A percentile compares a stretch with the other conserved stretches of the same genome.
These are phyloP conservation scores for Apodemia mormo DNA, from an alignment of 2,888 invertebrate genomes.

Conservation along the genomic window DNA sequence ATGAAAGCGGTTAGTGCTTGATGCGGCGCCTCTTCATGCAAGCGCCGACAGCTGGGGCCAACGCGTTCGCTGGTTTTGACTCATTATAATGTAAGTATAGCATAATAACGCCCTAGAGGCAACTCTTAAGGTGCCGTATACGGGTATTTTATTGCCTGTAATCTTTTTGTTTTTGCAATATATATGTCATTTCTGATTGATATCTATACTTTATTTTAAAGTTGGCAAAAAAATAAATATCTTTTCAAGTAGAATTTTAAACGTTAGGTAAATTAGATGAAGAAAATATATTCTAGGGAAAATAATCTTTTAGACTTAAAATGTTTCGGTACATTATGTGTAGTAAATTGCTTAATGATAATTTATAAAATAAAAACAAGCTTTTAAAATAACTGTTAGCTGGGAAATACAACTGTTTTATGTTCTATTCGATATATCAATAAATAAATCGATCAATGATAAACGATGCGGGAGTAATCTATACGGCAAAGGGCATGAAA, in stretches of 20 bases:
- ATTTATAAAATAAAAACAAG: too few relatives aligned
- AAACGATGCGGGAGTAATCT: slow-evolving; percentile 1
- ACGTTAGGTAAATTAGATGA: too few relatives aligned
- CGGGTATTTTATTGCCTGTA: background rate
- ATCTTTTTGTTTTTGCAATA: background rate
- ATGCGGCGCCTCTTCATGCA: slow-evolving; percentile 5
- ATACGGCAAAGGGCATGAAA: background rate
- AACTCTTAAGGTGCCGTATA: background rate
- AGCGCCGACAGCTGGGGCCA: slow-evolving; percentile 3
- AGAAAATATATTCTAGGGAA: too few relatives aligned
- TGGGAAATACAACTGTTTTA: too few relatives aligned
- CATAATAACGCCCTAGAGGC: background rate
- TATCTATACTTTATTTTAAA: too few relatives aligned
- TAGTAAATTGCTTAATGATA: too few relatives aligned
- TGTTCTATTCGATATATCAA: background rate
- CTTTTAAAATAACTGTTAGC: too few relatives aligned
- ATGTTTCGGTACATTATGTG: too few relatives aligned
- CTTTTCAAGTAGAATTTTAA: too few relatives aligned
- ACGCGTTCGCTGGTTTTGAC: background rate
- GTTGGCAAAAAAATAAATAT: too few relatives aligned
- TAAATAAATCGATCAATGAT: background rate
- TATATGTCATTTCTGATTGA: too few relatives aligned
- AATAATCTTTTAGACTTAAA: too few relatives aligned
- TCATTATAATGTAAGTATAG: background rate
- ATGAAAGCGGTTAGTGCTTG: background rate